Conservation (phyloP, 2,888 invertebrate genomes). For the Macrosiphum euphorbiae region DNA sequence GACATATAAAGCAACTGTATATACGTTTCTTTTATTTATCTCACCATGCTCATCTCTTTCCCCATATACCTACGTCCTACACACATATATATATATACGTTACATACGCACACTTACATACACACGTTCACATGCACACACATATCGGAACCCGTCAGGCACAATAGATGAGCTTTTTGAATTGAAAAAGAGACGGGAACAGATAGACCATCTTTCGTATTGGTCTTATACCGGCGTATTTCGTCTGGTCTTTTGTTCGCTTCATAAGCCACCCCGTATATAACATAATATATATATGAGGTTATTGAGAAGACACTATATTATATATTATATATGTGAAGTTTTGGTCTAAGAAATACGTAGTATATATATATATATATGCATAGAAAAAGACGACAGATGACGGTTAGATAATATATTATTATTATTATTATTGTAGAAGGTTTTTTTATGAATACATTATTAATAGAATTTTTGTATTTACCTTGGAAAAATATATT, state of each 20-base stretch:
- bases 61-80: neutral
- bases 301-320: conserved; percentile 20
- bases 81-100: neutral
- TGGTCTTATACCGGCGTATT: conserved; percentile 16
- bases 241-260: conserved; percentile 26
- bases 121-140: neutral
- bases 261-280: conserved; percentile 28
- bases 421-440: neutral
- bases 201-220: conserved; percentile 42
- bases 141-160: conserved; percentile 36
- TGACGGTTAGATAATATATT: neutral
- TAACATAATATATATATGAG: neutral
- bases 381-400: neutral
- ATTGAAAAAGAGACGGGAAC: conserved; percentile 46
- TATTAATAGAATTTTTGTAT: neutral
- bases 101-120: neutral
- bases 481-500: conserved; percentile 17
- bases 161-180: conserved; percentile 54
- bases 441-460: neutral
- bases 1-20: neutral
- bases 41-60: neutral
- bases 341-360: neutral
- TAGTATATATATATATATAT: neutral
- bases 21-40: conserved; percentile 19
- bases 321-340: conserved; percentile 3